Percentiles rank a stretch among this genome's conserved stretches.
These are phyloP conservation scores for Acipenser transmontanus DNA, from an alignment of 2,797 vertebrate species.

Conservation along the genomic window DNA sequence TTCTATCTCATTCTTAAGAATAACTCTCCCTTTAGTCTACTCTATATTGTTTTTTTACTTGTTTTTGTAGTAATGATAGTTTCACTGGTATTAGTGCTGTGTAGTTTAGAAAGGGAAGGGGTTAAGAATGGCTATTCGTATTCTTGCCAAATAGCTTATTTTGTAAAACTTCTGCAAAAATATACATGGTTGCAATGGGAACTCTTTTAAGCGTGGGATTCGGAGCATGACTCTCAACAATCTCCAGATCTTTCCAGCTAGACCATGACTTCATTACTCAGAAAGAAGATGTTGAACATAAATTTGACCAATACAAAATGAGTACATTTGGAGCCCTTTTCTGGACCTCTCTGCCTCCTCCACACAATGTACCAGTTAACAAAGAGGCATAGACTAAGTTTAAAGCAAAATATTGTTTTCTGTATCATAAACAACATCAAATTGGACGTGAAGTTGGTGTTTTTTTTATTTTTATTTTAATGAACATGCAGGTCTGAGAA, in stretches of 20 bases:
- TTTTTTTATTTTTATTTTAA: not conserved
- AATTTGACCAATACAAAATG: no score
- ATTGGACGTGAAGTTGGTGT: not conserved
- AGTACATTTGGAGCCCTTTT: no score
- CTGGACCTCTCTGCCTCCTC: no score
- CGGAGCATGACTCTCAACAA: not conserved
- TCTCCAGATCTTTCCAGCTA: not conserved
- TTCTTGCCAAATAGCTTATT: not conserved
- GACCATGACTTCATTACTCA: not conserved
- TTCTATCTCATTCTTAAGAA: no score
- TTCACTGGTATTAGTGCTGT: no score
- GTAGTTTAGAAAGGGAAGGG: not conserved
- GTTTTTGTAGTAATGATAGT: no score
- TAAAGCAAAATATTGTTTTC: no score
- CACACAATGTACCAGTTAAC: no score
- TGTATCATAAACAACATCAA: no score
- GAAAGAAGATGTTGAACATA: not conserved
- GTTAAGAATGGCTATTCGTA: not conserved
- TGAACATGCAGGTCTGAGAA: not conserved
- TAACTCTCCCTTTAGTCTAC: no score
- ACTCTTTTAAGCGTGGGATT: not conserved
- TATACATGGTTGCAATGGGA: not conserved
- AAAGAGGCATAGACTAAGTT: no score
- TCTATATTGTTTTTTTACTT: no score
- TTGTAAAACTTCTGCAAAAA: not conserved